These are phyloP conservation scores for Coreoperca whiteheadi DNA, from an alignment of 2,113 vertebrate species.

Conservation along the genomic window DNA sequence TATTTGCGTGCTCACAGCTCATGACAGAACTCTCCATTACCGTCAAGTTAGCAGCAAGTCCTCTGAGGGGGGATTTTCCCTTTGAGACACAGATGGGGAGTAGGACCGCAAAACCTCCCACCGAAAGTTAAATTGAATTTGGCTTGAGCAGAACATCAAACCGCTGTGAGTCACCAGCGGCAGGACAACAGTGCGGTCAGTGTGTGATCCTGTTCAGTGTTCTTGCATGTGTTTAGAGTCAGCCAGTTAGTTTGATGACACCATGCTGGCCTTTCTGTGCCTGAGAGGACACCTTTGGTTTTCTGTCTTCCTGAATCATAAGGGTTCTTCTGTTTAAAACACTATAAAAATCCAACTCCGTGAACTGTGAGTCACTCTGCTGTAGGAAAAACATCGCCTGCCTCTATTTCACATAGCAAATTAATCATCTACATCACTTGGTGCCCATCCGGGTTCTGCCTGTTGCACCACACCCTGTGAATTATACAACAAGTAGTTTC, in stretches of 20 bases:
- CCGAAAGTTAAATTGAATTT: slow-evolving; percentile 46
- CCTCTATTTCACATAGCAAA: neutral
- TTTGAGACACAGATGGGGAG: slow-evolving; percentile 36
- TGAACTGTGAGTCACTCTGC: slow-evolving; percentile 10
- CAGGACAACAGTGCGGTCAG: slow-evolving; percentile 4
- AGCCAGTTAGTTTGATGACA: neutral
- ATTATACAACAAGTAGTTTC: no score
- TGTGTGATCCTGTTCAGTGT: neutral
- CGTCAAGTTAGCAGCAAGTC: slow-evolving; percentile 31
- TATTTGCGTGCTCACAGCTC: slow-evolving; percentile 7
- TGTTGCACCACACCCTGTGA: slow-evolving; percentile 14
- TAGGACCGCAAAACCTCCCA: slow-evolving; percentile 43
- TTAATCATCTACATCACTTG: neutral
- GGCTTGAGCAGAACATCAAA: slow-evolving; percentile 19
- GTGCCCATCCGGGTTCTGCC: neutral
- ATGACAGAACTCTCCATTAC: slow-evolving; percentile 4
- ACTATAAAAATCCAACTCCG: neutral
- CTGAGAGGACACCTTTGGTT: neutral
- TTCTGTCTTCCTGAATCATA: neutral
- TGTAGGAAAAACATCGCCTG: neutral
- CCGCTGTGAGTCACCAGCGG: slow-evolving; percentile 35
- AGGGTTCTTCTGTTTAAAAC: slow-evolving; percentile 16
- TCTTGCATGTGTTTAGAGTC: neutral
- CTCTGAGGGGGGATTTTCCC: slow-evolving; percentile 35
- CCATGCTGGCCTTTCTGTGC: neutral